Base-by-base conservation (phyloP, 2,888 invertebrate species). In the Thecocarcelia acutangulata region DNA sequence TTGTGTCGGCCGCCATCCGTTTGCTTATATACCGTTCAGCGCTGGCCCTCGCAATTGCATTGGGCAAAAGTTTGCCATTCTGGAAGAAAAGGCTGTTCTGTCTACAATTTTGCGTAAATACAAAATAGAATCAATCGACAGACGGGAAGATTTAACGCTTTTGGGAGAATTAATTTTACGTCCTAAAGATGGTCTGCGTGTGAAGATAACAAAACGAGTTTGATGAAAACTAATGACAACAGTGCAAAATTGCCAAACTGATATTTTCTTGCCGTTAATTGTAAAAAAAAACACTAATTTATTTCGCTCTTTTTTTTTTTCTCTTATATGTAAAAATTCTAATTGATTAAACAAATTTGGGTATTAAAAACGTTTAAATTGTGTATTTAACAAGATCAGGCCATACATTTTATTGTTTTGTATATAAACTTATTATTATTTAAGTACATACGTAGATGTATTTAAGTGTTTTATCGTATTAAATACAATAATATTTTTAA, bases 1-100 rank as follows among this genome's bases (percentile, higher is more conserved):
- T 86, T 91, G 92, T 73, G 85, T 88, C 12, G 91, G 91, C 0
- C 91, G 94, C 56, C 94, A 95, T 89, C 93, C 94, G 0, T 94
- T 93, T 80, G 92, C 93, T 1, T 95, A 93, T 85, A 93, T 94
- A 81, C 94, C 94, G 0, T 94, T 94, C 85, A 94, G 94, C 86
- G 94, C 94, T 11, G 94, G 94, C 3, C 93, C 93, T 0, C 92
- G 94, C 72, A 94, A 89, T 79, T 91, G 91, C 85, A 88, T 90
- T 90, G 93, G 93, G 11, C 93, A 93, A 86, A 92, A 92, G 85
- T 93, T 93, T 86, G 93, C 93, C 17, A 89, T 93, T 81, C 86
- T 93, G 61, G 93, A 93, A 87, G 92, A 93, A 85, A 93, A 93
- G 87, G 92, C 92, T 0, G 91, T 94, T 13, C 88, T 94, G 28